Evolutionary conservation across 2,888 invertebrate species (phyloP).

Genomic region (Eristalis arbustorum): DNA sequence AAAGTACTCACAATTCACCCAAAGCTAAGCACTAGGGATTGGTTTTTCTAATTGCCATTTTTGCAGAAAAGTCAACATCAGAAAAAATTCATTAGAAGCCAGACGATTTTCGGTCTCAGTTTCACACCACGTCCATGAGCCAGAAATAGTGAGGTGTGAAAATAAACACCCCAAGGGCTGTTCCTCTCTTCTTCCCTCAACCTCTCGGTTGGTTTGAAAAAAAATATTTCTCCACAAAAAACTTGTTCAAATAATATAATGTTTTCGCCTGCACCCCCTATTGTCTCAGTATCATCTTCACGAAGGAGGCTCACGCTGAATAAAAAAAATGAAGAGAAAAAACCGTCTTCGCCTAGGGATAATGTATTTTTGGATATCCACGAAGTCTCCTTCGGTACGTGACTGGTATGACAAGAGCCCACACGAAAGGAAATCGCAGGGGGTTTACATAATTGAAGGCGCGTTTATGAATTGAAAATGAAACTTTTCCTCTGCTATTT

Average conservation of each 20-base stretch:
- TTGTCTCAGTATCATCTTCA: slow-evolving; percentile 21
- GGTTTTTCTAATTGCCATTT: background rate
- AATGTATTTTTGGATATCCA: slow-evolving; percentile 20
- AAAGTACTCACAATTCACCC: background rate
- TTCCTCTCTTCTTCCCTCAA: background rate
- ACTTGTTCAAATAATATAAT: slow-evolving; percentile 52
- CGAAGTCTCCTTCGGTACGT: slow-evolving; percentile 28
- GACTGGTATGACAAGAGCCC: slow-evolving; percentile 36
- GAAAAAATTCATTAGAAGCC: background rate
- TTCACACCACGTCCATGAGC: background rate
- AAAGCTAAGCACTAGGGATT: background rate
- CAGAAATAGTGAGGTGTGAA: background rate
- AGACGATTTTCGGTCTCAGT: background rate
- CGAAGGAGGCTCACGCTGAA: background rate
- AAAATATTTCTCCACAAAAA: slow-evolving; percentile 51
- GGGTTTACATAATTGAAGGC: background rate
- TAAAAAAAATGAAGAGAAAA: background rate
- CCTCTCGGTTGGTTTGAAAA: background rate
- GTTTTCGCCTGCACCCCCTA: slow-evolving; percentile 11
- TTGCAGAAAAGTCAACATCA: background rate
- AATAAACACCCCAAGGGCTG: background rate
- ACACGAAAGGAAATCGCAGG: slow-evolving; percentile 2
- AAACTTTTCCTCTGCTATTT: slow-evolving; percentile 9
- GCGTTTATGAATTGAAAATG: slow-evolving; percentile 38
- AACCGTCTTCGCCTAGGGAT: slow-evolving; percentile 20